Evolutionary conservation across 1,140 invertebrate species (phyloP).

Genomic region (Venustaconcha ellipsiformis): DNA sequence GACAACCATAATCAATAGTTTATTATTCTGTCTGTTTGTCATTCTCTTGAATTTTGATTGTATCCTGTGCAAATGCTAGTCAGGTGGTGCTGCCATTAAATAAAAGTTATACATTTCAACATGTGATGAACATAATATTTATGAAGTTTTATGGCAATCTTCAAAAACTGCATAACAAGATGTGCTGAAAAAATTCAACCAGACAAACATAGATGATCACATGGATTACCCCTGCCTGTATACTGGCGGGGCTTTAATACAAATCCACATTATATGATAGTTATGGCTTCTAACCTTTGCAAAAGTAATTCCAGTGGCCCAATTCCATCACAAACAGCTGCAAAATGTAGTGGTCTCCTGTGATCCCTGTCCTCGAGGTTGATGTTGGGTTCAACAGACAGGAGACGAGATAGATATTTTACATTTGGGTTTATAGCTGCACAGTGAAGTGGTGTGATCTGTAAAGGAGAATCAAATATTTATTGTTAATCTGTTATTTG

Average conservation of each 20-base stretch:
- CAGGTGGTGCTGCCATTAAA: background rate
- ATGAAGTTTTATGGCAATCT: too few species aligned
- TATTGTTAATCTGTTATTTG: background rate
- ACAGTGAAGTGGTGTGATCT: slow-evolving; percentile 73
- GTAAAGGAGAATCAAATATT: slow-evolving; percentile 18
- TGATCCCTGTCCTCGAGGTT: slow-evolving; percentile 68
- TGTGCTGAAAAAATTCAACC: too few species aligned
- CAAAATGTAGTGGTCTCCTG: slow-evolving; percentile 72
- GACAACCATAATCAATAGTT: too few species aligned
- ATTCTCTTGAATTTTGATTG: too few species aligned
- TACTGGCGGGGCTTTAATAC: background rate
- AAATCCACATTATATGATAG: background rate
- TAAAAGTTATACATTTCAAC: too few species aligned
- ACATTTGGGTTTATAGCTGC: slow-evolving; percentile 73
- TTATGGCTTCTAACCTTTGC: slow-evolving; percentile 45
- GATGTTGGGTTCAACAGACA: slow-evolving; percentile 67
- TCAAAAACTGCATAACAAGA: too few species aligned
- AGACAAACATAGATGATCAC: too few species aligned
- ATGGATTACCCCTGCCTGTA: background rate
- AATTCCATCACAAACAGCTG: slow-evolving; percentile 70
- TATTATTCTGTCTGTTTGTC: too few species aligned
- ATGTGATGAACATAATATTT: too few species aligned
- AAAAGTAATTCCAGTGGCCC: slow-evolving; percentile 70
- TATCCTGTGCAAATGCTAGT: background rate
- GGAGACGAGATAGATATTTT: slow-evolving; percentile 67